phyloP scores from a whole-genome alignment of 2,113 vertebrate genomes.

The Brevimyrus niger region DNA sequence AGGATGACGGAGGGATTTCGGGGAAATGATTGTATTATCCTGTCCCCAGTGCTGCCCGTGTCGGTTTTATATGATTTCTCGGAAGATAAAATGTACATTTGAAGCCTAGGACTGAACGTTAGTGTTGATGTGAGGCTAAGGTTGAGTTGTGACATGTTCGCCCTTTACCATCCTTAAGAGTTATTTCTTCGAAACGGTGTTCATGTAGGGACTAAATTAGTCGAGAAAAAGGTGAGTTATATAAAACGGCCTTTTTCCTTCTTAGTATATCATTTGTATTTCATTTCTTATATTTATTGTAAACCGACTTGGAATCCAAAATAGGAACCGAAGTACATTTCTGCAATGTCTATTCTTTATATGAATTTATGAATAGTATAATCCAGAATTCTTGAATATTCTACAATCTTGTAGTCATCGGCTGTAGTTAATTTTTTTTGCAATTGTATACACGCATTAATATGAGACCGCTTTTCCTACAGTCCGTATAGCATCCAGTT shows the following conservation, averaged over 20 bases:
- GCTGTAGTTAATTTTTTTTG: neutral
- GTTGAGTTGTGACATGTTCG: neutral
- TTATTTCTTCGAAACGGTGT: neutral
- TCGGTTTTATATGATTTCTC: neutral
- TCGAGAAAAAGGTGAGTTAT: neutral
- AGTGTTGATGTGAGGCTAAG: neutral
- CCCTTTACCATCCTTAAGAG: neutral
- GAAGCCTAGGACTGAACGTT: neutral
- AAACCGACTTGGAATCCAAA: neutral
- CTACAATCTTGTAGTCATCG: neutral
- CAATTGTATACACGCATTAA: neutral
- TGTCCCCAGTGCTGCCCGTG: neutral
- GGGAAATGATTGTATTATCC: neutral
- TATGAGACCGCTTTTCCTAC: neutral
- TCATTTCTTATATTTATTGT: neutral
- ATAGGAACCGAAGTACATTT: neutral
- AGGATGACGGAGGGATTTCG: neutral
- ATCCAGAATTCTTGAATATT: neutral
- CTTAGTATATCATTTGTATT: neutral
- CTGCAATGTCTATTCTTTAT: neutral
- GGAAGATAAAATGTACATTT: neutral
- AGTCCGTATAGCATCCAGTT: neutral
- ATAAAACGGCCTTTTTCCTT: neutral
- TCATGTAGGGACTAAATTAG: neutral
- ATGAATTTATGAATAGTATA: neutral